Evolutionary conservation across 2,888 invertebrate species (phyloP), one percentile per base, ranked within the genome.

Genomic region (Hemithea aestivaria): DNA sequence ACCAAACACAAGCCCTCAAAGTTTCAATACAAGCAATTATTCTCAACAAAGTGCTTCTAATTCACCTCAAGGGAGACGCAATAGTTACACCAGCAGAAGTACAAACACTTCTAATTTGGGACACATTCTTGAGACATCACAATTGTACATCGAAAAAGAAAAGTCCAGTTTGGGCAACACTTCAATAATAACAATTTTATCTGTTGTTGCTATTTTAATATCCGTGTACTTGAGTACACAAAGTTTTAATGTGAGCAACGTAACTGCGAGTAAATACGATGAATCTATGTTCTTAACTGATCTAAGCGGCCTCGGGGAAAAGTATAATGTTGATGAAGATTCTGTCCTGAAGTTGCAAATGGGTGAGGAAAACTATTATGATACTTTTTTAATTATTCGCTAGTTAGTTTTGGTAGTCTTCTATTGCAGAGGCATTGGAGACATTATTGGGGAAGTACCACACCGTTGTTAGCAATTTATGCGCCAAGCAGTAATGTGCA

Each of bases 331-430:
- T 10, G 65, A 62, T 54, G 58, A 62, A 36, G 53, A 79, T 51
- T 65, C 76, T 7, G 70, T 84, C 36, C 53, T 83, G 24, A 66
- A 74, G 57, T 56, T 85, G 22, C 67, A 72, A 65, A 58, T 66
- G 55, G 87, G 85, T 85, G 56, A 68, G 65, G 7, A n/a, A n/a
- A n/a, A n/a, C n/a, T n/a, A n/a, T n/a, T n/a, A n/a, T 16, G 16
- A 16, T 4, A 5, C 2, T 20, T 1, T 26, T 23, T 29, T 28
- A 35, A 29, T 37, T 33, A 27, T 16, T 16, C 16, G 5, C 3
- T 5, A 16, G n/a, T n/a, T n/a, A n/a, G n/a, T n/a, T n/a, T n/a
- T n/a, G n/a, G n/a, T n/a, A n/a, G n/a, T n/a, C n/a, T n/a, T n/a
- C n/a, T n/a, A n/a, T n/a, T n/a, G n/a, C n/a, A n/a, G n/a, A n/a